phyloP scores from a whole-genome alignment of 35 echinoderm and acorn worm species.

The Strongylocentrotus purpuratus region DNA sequence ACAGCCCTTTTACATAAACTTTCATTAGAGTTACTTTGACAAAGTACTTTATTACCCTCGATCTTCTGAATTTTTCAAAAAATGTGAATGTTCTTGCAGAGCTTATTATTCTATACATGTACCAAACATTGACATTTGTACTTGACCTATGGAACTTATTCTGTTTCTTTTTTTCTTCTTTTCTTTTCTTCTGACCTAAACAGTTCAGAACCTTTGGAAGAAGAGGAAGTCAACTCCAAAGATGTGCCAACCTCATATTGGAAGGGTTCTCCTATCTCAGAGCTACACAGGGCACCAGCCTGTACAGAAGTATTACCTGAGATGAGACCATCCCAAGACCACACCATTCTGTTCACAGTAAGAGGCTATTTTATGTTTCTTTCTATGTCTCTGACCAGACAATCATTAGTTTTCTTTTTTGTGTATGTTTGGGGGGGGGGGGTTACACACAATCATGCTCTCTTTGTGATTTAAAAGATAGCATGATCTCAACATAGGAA shows the following conservation, averaged over 20 bases:
- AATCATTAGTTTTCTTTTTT: too few relatives aligned
- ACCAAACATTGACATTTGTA: not conserved
- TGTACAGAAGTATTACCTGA: conserved; percentile 48
- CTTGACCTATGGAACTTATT: not conserved
- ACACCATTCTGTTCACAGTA: conserved; percentile 83
- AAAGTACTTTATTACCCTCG: not conserved
- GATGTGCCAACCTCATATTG: not conserved
- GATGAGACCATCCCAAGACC: conserved; percentile 56
- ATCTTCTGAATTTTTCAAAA: not conserved
- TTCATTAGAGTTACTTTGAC: not conserved
- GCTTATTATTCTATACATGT: not conserved
- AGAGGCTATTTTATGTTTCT: not conserved
- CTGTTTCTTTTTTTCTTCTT: not conserved
- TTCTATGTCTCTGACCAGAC: not conserved
- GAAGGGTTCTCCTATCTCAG: conserved; percentile 47
- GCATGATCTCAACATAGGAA: too few relatives aligned
- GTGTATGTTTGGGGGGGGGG: too few relatives aligned
- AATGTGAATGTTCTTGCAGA: not conserved
- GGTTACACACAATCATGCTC: too few relatives aligned
- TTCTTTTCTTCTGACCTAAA: not conserved
- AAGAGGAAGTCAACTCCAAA: conserved; percentile 30
- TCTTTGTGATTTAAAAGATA: too few relatives aligned
- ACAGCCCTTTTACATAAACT: too few relatives aligned
- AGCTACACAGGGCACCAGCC: conserved; percentile 73
- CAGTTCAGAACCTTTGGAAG: conserved; percentile 34